A percentile compares a stretch with the other conserved stretches of the same genome.
These are phyloP conservation scores for Dynastes grantii DNA, from an alignment of 2,888 invertebrate genomes.

Conservation along the genomic window DNA sequence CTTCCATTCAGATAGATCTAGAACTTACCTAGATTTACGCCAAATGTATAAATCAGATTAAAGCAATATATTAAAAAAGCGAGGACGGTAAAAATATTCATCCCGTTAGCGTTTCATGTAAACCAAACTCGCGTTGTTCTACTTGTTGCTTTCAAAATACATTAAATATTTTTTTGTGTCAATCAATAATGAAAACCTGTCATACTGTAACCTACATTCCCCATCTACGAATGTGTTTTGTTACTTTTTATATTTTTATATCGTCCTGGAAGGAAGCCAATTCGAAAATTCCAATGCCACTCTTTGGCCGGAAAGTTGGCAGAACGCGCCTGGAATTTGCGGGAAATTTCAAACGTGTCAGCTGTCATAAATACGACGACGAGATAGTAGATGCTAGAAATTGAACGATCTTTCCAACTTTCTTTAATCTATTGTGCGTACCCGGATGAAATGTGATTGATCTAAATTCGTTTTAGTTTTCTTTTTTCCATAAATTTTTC, in stretches of 20 bases:
- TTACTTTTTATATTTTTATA: slow-evolving; percentile 44
- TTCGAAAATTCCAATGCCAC: slow-evolving; percentile 43
- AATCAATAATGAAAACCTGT: background rate
- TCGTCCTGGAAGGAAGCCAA: slow-evolving; percentile 46
- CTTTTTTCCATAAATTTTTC: background rate
- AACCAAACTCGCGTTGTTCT: background rate
- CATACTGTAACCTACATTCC: background rate
- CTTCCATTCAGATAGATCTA: background rate
- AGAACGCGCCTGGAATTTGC: slow-evolving; percentile 20
- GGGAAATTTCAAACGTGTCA: slow-evolving; percentile 46
- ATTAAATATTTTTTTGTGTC: background rate
- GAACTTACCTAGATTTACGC: slow-evolving; percentile 33
- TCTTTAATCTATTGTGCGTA: slow-evolving; percentile 6
- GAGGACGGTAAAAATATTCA: slow-evolving; percentile 37
- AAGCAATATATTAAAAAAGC: slow-evolving; percentile 18
- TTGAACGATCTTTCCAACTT: slow-evolving; percentile 19
- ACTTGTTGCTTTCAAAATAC: background rate
- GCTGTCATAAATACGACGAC: background rate
- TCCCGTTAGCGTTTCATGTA: slow-evolving; percentile 10
- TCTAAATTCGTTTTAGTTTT: slow-evolving; percentile 15
- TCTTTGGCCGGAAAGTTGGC: background rate
- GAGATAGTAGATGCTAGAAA: slow-evolving; percentile 36
- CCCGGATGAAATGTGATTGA: slow-evolving; percentile 36
- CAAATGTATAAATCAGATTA: slow-evolving; percentile 16
- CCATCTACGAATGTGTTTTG: slow-evolving; percentile 11